Evolutionary conservation across 1,140 invertebrate genomes (phyloP).

Genomic region (Hypsibius dujardini): DNA sequence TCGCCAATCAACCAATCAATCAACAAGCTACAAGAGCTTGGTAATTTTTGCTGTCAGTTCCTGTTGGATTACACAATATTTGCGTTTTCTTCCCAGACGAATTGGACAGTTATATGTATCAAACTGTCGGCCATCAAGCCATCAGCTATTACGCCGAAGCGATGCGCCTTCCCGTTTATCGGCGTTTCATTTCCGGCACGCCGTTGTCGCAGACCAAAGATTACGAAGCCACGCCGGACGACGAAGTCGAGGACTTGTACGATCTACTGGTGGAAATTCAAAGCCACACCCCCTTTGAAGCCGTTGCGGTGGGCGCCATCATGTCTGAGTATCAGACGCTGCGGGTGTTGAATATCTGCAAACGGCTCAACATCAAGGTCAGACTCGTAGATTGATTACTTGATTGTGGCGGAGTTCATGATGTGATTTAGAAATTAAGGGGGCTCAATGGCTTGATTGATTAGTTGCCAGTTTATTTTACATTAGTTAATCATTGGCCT

Average conservation of each 20-base stretch:
- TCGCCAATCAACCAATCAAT: too few relatives aligned
- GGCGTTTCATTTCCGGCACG: constrained; percentile 55
- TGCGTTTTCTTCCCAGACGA: constrained; percentile 47
- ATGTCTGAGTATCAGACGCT: constrained; percentile 91
- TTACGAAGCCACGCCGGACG: constrained; percentile 67
- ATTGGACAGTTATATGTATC: constrained; percentile 97
- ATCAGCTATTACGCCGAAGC: constrained; percentile 78
- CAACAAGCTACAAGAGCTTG: too few relatives aligned
- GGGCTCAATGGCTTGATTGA: too few relatives aligned
- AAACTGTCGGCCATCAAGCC: constrained; percentile 89
- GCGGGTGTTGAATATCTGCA: constrained; percentile 90
- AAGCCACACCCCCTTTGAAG: constrained; percentile 62
- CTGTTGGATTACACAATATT: too few relatives aligned
- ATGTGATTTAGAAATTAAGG: too few relatives aligned
- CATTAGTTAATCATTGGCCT: too few relatives aligned
- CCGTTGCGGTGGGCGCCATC: constrained; percentile 87
- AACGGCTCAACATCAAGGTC: constrained; percentile 31
- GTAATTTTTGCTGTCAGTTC: too few relatives aligned
- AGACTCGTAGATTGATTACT: neutral
- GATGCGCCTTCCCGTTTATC: constrained; percentile 74
- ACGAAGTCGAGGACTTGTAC: constrained; percentile 98
- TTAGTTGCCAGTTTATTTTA: too few relatives aligned
- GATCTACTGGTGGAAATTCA: constrained; percentile 49
- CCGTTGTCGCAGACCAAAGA: constrained; percentile 51
- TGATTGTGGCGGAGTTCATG: too few relatives aligned